Conservation (phyloP, 2,113 vertebrate genomes). For the Semicossyphus pulcher region DNA sequence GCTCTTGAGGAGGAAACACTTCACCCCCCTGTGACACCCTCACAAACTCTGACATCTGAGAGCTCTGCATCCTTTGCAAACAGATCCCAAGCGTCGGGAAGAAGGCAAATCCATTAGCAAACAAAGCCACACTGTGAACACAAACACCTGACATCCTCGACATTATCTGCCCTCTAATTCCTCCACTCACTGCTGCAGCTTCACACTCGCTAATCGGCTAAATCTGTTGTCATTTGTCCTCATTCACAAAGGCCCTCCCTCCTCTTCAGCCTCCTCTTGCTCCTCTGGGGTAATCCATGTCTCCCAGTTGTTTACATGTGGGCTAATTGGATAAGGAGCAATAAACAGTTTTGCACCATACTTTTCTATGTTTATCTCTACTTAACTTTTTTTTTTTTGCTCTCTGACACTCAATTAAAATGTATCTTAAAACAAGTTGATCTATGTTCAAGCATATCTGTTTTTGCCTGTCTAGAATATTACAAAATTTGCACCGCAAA, state of each 20-base stretch:
- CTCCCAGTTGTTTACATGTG: not conserved
- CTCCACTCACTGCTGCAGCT: not conserved
- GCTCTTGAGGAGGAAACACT: not conserved
- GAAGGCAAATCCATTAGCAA: slow-evolving; percentile 33
- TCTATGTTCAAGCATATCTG: too few relatives aligned
- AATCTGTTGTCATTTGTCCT: slow-evolving; percentile 32
- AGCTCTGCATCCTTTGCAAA: slow-evolving; percentile 9
- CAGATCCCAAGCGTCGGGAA: not conserved
- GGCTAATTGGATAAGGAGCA: not conserved
- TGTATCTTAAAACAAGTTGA: too few relatives aligned
- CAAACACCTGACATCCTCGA: slow-evolving; percentile 4
- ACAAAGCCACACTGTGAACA: not conserved
- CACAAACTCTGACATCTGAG: not conserved
- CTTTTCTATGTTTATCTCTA: too few relatives aligned
- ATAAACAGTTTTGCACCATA: not conserved
- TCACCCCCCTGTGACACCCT: not conserved
- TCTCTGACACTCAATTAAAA: too few relatives aligned
- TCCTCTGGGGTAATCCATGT: not conserved
- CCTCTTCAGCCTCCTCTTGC: not conserved
- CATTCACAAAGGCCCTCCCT: not conserved
- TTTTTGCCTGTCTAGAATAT: too few relatives aligned
- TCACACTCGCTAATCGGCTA: slow-evolving; percentile 58
- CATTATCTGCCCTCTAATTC: not conserved
- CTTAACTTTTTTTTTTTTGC: too few relatives aligned
- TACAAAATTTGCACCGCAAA: too few relatives aligned